These are phyloP conservation scores for Steatornis caripensis DNA, from an alignment of 2,113 vertebrate species.

Conservation along the genomic window DNA sequence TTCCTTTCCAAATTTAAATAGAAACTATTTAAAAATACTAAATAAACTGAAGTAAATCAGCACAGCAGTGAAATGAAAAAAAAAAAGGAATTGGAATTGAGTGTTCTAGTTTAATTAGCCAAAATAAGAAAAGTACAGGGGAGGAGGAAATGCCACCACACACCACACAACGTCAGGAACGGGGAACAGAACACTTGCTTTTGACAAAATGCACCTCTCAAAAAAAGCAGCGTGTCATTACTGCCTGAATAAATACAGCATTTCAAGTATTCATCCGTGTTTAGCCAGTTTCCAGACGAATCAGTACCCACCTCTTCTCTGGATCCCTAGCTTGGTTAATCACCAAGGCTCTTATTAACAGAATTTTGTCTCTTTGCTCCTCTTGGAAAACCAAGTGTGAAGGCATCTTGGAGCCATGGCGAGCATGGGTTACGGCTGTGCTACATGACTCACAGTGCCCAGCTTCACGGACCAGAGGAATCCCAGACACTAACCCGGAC, in stretches of 20 bases:
- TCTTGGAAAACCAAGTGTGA: not conserved
- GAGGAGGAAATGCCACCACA: not conserved
- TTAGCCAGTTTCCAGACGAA: slow-evolving; percentile 2
- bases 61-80: not conserved
- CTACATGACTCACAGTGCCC: not conserved
- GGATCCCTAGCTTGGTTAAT: not conserved
- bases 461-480: not conserved
- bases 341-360: not conserved
- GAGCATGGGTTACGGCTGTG: not conserved
- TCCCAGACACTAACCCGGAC: not conserved
- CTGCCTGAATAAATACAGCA: not conserved
- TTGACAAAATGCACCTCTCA: not conserved
- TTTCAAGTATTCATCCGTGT: not conserved
- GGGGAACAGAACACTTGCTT: slow-evolving; percentile 3
- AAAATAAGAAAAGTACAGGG: not conserved
- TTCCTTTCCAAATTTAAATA: slow-evolving; percentile 51
- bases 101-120: not conserved
- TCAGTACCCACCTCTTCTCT: not conserved
- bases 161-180: not conserved
- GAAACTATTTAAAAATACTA: slow-evolving; percentile 16
- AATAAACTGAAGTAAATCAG: not conserved
- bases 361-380: not conserved
- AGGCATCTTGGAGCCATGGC: not conserved
- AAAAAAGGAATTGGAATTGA: not conserved
- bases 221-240: slow-evolving; percentile 36